phyloP scores from a whole-genome alignment of 2,888 invertebrate genomes.

The Spialia ferax region DNA sequence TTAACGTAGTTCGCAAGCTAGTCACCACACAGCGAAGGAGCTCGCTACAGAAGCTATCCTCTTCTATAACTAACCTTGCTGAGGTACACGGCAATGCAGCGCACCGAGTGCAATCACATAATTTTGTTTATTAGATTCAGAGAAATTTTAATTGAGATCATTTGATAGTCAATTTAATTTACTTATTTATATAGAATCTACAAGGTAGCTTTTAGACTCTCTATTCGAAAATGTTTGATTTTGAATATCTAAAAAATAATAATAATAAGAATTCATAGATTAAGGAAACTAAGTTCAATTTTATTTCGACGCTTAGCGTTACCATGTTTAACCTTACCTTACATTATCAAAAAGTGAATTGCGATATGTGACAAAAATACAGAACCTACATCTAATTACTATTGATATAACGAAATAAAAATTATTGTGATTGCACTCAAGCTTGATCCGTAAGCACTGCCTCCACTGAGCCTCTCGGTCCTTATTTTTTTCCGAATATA shows the following conservation, averaged over 20 bases:
- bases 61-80: conserved; percentile 81
- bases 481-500: conserved; percentile 53
- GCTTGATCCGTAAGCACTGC: conserved; percentile 57
- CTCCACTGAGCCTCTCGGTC: conserved; percentile 68
- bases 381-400: too few species aligned
- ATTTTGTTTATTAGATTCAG: not conserved
- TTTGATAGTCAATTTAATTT: not conserved
- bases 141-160: not conserved
- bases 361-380: not conserved
- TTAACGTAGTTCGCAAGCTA: conserved; percentile 83
- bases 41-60: conserved; percentile 80
- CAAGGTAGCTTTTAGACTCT: too few species aligned
- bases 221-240: too few species aligned
- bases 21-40: conserved; percentile 80
- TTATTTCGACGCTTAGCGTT: too few species aligned
- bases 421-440: conserved; percentile 73
- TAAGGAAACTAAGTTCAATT: too few species aligned
- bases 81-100: conserved; percentile 76
- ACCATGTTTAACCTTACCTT: too few species aligned
- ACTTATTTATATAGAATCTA: too few species aligned
- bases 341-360: too few species aligned
- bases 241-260: too few species aligned
- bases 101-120: conserved; percentile 67
- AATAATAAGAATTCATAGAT: too few species aligned
- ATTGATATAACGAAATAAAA: not conserved